Base-by-base conservation (phyloP, 1,140 invertebrate species). In the Nomia melanderi region DNA sequence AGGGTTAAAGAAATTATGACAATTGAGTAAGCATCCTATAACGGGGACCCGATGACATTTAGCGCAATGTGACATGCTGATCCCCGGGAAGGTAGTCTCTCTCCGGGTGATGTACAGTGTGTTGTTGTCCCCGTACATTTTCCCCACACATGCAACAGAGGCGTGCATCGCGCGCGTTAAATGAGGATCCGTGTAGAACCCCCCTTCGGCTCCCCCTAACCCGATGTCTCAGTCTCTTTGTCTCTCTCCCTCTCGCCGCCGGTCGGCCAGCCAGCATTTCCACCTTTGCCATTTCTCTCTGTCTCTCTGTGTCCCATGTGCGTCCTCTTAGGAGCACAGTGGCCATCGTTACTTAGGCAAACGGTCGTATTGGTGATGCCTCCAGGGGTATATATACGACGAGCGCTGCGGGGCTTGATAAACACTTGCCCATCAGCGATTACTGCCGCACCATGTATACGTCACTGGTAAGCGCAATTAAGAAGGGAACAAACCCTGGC, bases 401-500 rank as follows among this genome's bases (percentile, higher is more conserved):
- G 78, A 85, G 80, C 86, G 83, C 83, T 84, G 85, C 82, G 73
- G 81, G 86, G 79, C 79, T 84, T 88, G 85, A 89, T 90, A 90
- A 90, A 88, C 87, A 90, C 87, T 90, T 88, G 78, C 85, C 87
- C 82, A 87, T 89, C 88, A 88, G 86, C 89, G 82, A 89, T 90
- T 90, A 90, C 87, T 86, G 87, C 82, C 83, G 86, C 89, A 90
- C 50, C 88, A 90, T 90, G 89, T 88, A 86, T 60, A 86, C 88
- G 80, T 83, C 80, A 90, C 82, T 87, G 89, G 89, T 90, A 90
- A 90, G 89, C 84, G 72, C 63, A 79, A 82, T 80, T 78, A 78
- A 78, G 64, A 53, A 14, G 50, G 17, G 29, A 31, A 25, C 11
- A 29, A 47, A 33, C 14, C 36, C 29, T n/a, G 44, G 9, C n/a